Percentiles rank a stretch among this genome's conserved stretches.
These are phyloP conservation scores for Tolypeutes matacus DNA, from an alignment of 2,797 vertebrate genomes.

Conservation along the genomic window DNA sequence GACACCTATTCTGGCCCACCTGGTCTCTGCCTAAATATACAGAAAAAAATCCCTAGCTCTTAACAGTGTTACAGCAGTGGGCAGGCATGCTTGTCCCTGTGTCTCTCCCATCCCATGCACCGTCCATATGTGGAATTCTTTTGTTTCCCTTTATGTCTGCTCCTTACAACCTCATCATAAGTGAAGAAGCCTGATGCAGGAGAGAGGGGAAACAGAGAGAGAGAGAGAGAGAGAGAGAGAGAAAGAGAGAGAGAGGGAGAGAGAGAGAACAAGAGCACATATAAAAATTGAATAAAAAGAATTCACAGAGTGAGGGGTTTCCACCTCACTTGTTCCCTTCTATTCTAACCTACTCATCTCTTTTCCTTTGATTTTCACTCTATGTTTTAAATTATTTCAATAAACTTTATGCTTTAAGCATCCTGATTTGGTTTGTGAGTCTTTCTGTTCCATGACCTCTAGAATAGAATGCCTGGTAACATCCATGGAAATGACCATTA, in stretches of 20 bases:
- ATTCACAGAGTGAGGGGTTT: neutral
- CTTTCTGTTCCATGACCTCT: neutral
- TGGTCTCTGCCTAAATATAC: neutral
- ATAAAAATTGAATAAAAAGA: neutral
- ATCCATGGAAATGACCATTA: neutral
- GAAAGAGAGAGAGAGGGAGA: neutral
- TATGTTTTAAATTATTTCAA: conserved; percentile 37
- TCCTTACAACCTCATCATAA: neutral
- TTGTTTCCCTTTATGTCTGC: neutral
- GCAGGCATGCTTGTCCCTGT: neutral
- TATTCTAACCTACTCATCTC: neutral
- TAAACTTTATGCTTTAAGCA: neutral
- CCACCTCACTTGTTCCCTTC: neutral
- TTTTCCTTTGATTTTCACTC: conserved; percentile 30
- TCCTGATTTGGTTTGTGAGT: neutral
- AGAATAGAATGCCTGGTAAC: neutral
- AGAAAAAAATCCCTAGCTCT: neutral
- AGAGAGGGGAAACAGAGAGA: neutral
- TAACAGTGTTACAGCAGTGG: neutral
- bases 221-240: too few species aligned
- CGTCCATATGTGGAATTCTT: neutral
- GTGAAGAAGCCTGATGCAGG: neutral
- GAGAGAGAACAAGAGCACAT: too few species aligned
- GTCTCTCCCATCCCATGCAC: neutral
- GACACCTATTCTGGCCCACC: neutral